Percentiles rank a stretch among this genome's conserved stretches.
Conservation (phyloP, 2,797 vertebrate genomes). For the Alectoris magna region DNA sequence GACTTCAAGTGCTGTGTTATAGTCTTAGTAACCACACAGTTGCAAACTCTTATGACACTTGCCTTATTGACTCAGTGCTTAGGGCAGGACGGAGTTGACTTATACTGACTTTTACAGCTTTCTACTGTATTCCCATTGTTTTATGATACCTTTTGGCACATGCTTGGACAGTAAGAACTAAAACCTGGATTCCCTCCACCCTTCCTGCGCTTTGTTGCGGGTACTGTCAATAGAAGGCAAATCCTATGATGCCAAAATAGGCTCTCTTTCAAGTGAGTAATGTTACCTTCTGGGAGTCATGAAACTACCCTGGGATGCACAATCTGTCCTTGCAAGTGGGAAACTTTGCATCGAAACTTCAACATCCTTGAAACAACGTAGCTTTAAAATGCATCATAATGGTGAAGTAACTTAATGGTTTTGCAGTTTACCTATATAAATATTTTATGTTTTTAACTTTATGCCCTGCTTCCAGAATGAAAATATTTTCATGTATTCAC, state of each 20-base stretch:
- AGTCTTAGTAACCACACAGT: not conserved
- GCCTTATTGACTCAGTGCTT: not conserved
- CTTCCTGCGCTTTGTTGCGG: accelerated
- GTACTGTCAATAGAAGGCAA: not conserved
- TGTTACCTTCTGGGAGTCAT: not conserved
- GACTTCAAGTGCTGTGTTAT: not conserved
- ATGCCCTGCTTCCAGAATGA: not conserved
- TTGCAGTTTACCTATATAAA: not conserved
- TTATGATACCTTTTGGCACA: not conserved
- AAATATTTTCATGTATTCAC: not conserved
- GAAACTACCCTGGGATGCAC: not conserved
- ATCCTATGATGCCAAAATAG: not conserved
- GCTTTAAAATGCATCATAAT: not conserved
- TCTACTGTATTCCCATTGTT: not conserved
- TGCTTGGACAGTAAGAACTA: not conserved
- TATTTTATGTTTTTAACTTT: not conserved
- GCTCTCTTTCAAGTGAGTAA: not conserved
- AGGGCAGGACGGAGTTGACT: not conserved
- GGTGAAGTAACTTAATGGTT: not conserved
- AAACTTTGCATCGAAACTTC: accelerated
- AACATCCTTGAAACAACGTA: not conserved
- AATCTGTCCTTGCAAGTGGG: not conserved
- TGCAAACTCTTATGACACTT: not conserved
- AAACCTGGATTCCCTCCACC: not conserved
- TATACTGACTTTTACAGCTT: not conserved